Evolutionary conservation across 1,140 invertebrate genomes (phyloP).

Genomic region (Aphaenogaster ashmeadi): DNA sequence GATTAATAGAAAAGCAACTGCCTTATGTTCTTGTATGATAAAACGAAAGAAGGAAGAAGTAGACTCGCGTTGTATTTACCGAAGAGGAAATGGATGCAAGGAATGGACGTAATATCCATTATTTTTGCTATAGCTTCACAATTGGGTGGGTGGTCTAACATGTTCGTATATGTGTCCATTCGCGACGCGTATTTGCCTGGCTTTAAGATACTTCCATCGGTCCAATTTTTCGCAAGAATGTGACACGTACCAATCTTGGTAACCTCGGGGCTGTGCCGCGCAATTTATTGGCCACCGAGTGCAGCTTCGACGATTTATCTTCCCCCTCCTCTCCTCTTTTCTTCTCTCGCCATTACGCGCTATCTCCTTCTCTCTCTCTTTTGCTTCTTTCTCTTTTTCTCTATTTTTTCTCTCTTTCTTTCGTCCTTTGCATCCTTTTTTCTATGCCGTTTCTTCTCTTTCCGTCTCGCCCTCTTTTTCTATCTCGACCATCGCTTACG

Average conservation of each 20-base stretch:
- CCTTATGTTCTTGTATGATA: background rate
- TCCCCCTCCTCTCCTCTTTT: slow-evolving; percentile 51
- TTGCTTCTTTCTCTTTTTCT: background rate
- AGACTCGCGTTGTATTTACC: background rate
- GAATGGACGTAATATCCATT: background rate
- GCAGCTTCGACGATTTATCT: slow-evolving; percentile 78
- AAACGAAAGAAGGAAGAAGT: background rate
- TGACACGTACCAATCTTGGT: slow-evolving; percentile 80
- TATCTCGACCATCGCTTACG: slow-evolving; percentile 15
- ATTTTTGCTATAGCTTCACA: slow-evolving; percentile 51
- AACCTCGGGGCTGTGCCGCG: slow-evolving; percentile 72
- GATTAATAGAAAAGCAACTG: slow-evolving; percentile 33
- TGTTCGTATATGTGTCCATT: slow-evolving; percentile 65
- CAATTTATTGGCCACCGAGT: slow-evolving; percentile 79
- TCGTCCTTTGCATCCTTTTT: slow-evolving; percentile 44
- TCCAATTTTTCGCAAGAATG: slow-evolving; percentile 79
- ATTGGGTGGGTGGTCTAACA: slow-evolving; percentile 72
- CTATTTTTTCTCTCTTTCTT: slow-evolving; percentile 17
- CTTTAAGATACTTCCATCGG: slow-evolving; percentile 73
- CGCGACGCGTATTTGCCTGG: slow-evolving; percentile 73
- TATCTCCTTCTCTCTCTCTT: background rate
- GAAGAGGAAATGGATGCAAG: background rate
- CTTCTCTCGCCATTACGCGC: slow-evolving; percentile 17
- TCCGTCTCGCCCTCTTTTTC: background rate
- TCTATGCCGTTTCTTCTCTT: background rate